phyloP scores from a whole-genome alignment of 2,888 invertebrate genomes.

The Cinara cedri region DNA sequence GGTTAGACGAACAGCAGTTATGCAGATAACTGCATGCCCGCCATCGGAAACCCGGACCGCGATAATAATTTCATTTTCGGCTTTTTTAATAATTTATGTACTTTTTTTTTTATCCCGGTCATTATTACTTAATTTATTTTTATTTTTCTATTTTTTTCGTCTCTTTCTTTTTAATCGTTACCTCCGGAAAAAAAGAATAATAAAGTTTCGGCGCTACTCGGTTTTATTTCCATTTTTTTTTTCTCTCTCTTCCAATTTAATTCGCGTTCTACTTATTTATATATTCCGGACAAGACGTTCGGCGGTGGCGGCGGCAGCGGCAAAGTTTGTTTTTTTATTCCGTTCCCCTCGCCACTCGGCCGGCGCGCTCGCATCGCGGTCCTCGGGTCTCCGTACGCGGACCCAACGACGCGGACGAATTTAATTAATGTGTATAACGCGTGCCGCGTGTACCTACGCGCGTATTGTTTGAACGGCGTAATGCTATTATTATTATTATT shows the following conservation, averaged over 20 bases:
- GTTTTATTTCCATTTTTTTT: conserved; percentile 8
- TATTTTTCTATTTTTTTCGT: conserved; percentile 6
- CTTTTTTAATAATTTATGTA: conserved; percentile 53
- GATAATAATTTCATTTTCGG: conserved; percentile 53
- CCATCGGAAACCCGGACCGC: conserved; percentile 26
- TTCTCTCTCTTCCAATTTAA: conserved; percentile 35
- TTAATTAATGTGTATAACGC: conserved; percentile 45
- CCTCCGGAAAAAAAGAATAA: no score
- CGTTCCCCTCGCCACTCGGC: background rate
- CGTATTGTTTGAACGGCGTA: background rate
- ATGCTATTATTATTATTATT: no score
- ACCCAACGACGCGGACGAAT: conserved; percentile 40
- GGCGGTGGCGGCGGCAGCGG: no score
- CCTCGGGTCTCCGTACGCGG: no score
- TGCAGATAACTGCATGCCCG: background rate
- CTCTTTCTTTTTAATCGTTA: conserved; percentile 5
- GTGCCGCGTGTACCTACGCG: background rate
- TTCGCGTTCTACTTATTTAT: conserved; percentile 46
- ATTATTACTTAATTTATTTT: conserved; percentile 55
- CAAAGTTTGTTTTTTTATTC: conserved; percentile 45
- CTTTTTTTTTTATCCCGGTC: conserved; percentile 18
- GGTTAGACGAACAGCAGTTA: conserved; percentile 35
- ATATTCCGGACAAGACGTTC: conserved; percentile 33
- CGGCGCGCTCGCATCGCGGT: no score
- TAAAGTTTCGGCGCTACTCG: conserved; percentile 35